Conservation (phyloP, 2,888 invertebrate genomes). For the Koerneria pararmatus region DNA sequence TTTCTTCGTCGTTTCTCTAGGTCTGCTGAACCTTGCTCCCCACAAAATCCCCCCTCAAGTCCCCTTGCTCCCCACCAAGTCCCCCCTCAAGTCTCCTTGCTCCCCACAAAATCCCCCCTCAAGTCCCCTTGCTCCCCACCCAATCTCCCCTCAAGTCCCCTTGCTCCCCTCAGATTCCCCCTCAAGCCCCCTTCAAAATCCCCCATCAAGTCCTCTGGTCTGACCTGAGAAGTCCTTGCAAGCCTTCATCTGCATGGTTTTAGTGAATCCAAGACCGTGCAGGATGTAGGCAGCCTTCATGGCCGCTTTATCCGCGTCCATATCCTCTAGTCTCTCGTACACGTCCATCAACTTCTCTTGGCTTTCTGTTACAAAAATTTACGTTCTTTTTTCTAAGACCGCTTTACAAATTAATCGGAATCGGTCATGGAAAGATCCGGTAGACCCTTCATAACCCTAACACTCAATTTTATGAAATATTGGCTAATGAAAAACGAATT, state of each 20-base stretch:
- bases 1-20: too few species aligned
- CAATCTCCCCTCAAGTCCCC: too few species aligned
- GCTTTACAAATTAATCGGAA: too few species aligned
- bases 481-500: too few species aligned
- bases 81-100: too few species aligned
- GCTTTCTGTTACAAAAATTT: conserved; percentile 67
- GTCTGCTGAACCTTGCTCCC: too few species aligned
- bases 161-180: background rate
- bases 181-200: conserved; percentile 1
- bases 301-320: conserved; percentile 91
- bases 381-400: background rate
- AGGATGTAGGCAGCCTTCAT: conserved; percentile 88
- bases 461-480: too few species aligned
- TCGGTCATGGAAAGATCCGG: too few species aligned
- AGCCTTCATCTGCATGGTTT: conserved; percentile 67
- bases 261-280: conserved; percentile 89
- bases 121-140: too few species aligned
- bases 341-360: conserved; percentile 95
- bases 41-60: too few species aligned
- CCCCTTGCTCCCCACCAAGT: too few species aligned
- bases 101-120: too few species aligned
- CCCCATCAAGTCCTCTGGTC: background rate
- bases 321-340: conserved; percentile 92
- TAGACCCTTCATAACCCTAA: conserved; percentile 11
- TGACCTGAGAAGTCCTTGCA: conserved; percentile 69